Evolutionary conservation across 2,888 invertebrate genomes (phyloP), one percentile per base, ranked within the genome.

Genomic region (Yponomeuta evonymella): DNA sequence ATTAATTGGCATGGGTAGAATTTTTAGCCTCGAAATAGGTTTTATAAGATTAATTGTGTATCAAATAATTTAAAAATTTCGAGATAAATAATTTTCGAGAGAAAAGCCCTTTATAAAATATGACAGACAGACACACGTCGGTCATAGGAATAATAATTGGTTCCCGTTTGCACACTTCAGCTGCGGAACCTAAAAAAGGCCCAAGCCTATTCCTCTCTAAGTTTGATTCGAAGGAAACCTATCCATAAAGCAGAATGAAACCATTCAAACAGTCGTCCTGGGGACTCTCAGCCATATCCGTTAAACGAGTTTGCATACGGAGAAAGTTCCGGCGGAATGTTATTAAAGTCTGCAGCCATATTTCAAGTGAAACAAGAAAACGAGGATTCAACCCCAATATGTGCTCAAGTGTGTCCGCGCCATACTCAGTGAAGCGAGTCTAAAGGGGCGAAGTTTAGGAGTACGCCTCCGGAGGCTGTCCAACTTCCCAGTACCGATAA

Each of bases 401-500:
- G 89, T 90, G 90, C 81, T 86, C 87, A 84, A 89, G 87, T 74
- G 88, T 89, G 88, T 88, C 86, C 81, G 81, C 30, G 12, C 43
- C 29, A 5, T 86, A 88, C 83, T 86, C 88, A 86, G 85, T 88
- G 88, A 84, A 85, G 88, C 88, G 85, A 84, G 88, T 86, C 88
- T 88, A 88, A 89, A 89, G 90, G 86, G 87, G 87, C 85, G 84
- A 90, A 90, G 82, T 90, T 90, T 87, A 81, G 80, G 84, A 87
- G 84, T 87, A 88, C 83, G 83, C 89, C 88, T 89, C 83, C 84
- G 87, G 86, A 89, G 85, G 85, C 89, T 87, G 87, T 88, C 86
- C 86, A 89, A 90, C 85, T 90, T 89, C 86, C 82, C 84, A 83
- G 85, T 88, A 88, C 89, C 90, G 87, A 90, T 90, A 90, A 90